phyloP scores from a whole-genome alignment of 2,888 invertebrate genomes.

The Dasypogon diadema region DNA sequence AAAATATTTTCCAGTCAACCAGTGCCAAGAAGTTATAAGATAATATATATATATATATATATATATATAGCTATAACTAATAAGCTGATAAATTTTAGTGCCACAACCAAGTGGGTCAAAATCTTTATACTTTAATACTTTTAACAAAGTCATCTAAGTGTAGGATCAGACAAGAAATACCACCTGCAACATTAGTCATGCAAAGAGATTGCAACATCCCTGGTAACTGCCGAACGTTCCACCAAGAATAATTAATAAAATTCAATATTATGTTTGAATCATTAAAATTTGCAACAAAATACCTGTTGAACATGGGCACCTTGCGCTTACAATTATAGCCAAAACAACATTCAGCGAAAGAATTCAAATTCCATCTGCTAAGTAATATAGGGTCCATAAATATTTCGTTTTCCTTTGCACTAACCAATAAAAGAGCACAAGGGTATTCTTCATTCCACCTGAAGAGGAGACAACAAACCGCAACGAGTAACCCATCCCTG shows the following conservation, averaged over 20 bases:
- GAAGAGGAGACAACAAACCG: neutral
- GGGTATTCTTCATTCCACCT: conserved; percentile 24
- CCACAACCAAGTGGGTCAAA: too few species aligned
- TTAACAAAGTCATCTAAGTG: too few species aligned
- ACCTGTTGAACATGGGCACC: neutral
- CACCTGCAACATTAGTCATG: too few species aligned
- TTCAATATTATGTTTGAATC: neutral
- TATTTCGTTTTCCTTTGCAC: neutral
- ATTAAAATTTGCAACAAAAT: neutral
- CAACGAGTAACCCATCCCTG: neutral
- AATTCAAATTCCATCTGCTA: neutral
- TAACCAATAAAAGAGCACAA: conserved; percentile 1
- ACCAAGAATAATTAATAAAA: neutral
- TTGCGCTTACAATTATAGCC: neutral
- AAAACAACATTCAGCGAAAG: neutral
- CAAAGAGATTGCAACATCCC: too few species aligned
- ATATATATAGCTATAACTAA: too few species aligned
- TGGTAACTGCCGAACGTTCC: neutral
- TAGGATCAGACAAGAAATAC: too few species aligned
- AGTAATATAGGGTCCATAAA: neutral
- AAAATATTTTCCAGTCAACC: too few species aligned
- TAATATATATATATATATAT: too few species aligned
- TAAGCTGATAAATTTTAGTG: too few species aligned
- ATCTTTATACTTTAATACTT: too few species aligned
- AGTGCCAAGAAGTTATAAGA: too few species aligned